A percentile compares a stretch with the other conserved stretches of the same genome.
Conservation (phyloP, 2,113 vertebrate species). For the Salvelinus fontinalis region DNA sequence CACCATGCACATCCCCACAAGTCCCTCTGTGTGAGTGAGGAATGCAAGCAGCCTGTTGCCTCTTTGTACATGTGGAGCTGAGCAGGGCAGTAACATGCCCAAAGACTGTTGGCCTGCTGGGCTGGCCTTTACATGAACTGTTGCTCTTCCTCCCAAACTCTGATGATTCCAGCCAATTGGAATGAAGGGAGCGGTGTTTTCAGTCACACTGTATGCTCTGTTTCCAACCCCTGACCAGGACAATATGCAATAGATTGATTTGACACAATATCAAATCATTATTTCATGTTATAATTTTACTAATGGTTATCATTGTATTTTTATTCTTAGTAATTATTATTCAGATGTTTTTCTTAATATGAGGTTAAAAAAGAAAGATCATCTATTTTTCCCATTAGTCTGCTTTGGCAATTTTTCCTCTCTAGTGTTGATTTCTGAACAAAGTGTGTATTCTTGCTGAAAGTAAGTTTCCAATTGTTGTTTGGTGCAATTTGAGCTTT, state of each 20-base stretch:
- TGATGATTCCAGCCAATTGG: not conserved
- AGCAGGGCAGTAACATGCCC: not conserved
- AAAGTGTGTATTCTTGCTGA: conserved; percentile 57
- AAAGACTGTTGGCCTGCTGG: not conserved
- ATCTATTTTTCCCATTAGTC: conserved; percentile 30
- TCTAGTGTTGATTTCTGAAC: conserved; percentile 66
- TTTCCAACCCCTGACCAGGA: conserved; percentile 5
- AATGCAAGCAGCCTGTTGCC: not conserved
- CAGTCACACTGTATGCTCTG: not conserved
- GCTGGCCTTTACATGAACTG: not conserved
- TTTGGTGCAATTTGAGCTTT: not conserved
- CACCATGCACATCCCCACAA: not conserved
- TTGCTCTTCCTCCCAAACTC: not conserved
- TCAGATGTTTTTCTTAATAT: conserved; percentile 48
- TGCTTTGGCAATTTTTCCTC: conserved; percentile 44
- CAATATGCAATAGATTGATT: conserved; percentile 24
- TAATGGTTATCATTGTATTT: conserved; percentile 42
- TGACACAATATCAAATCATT: conserved; percentile 10
- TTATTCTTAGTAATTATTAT: conserved; percentile 41
- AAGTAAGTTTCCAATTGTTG: conserved; percentile 4
- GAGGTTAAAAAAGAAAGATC: conserved; percentile 28
- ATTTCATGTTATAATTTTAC: conserved; percentile 27
- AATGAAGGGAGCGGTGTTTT: not conserved
- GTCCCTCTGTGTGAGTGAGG: not conserved
- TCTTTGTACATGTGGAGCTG: not conserved